Evolutionary conservation across 2,797 vertebrate genomes (phyloP), one percentile per base, ranked within the genome.

Genomic region (Channallabes apus): DNA sequence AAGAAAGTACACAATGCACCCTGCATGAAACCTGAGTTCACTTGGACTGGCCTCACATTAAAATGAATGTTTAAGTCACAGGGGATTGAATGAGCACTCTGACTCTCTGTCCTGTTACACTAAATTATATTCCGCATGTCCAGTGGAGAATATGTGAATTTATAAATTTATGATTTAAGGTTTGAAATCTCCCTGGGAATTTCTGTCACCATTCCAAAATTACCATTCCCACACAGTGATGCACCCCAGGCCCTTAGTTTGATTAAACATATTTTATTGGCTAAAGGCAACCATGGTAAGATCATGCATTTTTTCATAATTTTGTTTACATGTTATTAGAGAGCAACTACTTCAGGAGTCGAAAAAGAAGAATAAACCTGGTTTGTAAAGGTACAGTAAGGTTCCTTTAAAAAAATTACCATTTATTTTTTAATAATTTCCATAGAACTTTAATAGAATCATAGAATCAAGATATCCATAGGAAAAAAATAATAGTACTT

Each of bases 1-100:
- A 59, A 29, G 27, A 29, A 20, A 76, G 17, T 58, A 32, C 32
- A 56, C 20, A 4, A 9, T 75, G 84, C 67, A 71, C 46, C 54
- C 69, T 72, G 82, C 61, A 68, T 72, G 24, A 46, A 46, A 87
- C 88, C 85, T 65, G 77, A 15, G 80, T 91, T 86, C 87, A 84
- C 91, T 86, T 84, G 69, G 85, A 86, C 90, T 89, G 83, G 65
- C 84, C 89, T 90, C 91, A 86, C 90, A 93, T 95, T 94, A 94
- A 93, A 94, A 94, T 94, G 89, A 89, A 95, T 92, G 91, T 90
- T 85, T 82, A 91, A 91, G 92, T 92, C 93, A 92, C 90, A 82
- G 77, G 92, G 92, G 92, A 93, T 82, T 69, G 90, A 91, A 82
- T 87, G 87, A 77, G 79, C 86, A 84, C 89, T 87, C 88, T 89